These are phyloP conservation scores for Dascyllus trimaculatus DNA, from an alignment of 2,113 vertebrate species.

Conservation along the genomic window DNA sequence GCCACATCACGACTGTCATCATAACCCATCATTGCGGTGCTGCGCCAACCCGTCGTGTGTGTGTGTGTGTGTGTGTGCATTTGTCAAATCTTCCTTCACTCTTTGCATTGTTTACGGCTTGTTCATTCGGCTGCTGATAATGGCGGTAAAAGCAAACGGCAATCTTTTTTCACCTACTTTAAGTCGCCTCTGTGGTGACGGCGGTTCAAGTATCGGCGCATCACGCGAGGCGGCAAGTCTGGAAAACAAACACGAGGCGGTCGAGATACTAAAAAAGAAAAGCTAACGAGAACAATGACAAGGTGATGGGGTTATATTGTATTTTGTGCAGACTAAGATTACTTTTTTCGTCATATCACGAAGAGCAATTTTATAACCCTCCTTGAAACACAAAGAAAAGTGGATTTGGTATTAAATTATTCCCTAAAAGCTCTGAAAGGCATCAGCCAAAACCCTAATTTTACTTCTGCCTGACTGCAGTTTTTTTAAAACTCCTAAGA, in stretches of 20 bases:
- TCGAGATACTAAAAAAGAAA: constrained; percentile 8
- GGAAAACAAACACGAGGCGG: neutral
- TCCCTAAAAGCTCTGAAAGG: constrained; percentile 10
- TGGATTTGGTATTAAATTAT: neutral
- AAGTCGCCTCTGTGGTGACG: constrained; percentile 24
- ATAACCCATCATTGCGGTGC: constrained; percentile 30
- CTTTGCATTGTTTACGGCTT: constrained; percentile 39
- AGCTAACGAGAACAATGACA: neutral
- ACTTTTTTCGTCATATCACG: neutral
- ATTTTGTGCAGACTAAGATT: neutral
- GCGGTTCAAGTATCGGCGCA: constrained; percentile 3
- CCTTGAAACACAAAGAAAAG: neutral
- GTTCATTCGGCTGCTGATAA: constrained; percentile 63
- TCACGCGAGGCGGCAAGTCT: constrained; percentile 15
- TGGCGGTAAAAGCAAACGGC: constrained; percentile 20
- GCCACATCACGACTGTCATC: constrained; percentile 39
- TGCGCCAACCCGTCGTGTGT: neutral
- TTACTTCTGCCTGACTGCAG: neutral
- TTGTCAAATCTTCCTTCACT: constrained; percentile 8
- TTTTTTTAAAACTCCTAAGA: neutral
- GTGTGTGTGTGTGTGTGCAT: constrained; percentile 8
- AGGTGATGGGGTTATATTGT: neutral
- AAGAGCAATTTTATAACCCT: neutral
- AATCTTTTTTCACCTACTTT: neutral
- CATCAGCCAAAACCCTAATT: neutral